Conservation (phyloP, 2,888 invertebrate genomes). For the Chloroclysta siterata region DNA sequence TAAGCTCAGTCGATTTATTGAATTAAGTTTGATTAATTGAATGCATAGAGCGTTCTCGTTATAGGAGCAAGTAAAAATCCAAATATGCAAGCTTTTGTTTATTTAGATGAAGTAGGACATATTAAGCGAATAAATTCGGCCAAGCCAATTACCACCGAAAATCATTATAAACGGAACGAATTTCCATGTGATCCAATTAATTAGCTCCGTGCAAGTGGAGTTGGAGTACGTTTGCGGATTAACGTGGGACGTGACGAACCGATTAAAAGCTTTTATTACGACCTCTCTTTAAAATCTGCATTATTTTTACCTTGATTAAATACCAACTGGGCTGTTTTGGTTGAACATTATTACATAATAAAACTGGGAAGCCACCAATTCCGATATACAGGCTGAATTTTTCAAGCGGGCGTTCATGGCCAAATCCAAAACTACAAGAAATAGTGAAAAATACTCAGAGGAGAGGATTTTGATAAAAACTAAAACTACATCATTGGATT, state of each 20-base stretch:
- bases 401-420: no score
- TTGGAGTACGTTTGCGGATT: slow-evolving; percentile 19
- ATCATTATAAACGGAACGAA: slow-evolving; percentile 13
- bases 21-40: no score
- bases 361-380: no score
- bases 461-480: no score
- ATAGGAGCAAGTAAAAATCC: no score
- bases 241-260: slow-evolving; percentile 25
- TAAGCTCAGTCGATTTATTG: no score
- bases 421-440: no score
- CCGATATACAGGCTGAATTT: no score
- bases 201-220: slow-evolving; percentile 23
- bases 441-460: no score
- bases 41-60: no score
- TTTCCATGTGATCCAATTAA: slow-evolving; percentile 30
- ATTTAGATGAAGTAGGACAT: background rate
- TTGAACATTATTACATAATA: background rate
- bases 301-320: slow-evolving; percentile 20
- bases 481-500: no score
- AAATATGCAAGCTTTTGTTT: no score
- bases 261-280: slow-evolving; percentile 36
- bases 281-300: slow-evolving; percentile 16
- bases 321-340: background rate
- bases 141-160: slow-evolving; percentile 8
- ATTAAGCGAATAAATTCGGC: background rate